Evolutionary conservation across 2,888 invertebrate species (phyloP).

Genomic region (Hedychridium roseum): DNA sequence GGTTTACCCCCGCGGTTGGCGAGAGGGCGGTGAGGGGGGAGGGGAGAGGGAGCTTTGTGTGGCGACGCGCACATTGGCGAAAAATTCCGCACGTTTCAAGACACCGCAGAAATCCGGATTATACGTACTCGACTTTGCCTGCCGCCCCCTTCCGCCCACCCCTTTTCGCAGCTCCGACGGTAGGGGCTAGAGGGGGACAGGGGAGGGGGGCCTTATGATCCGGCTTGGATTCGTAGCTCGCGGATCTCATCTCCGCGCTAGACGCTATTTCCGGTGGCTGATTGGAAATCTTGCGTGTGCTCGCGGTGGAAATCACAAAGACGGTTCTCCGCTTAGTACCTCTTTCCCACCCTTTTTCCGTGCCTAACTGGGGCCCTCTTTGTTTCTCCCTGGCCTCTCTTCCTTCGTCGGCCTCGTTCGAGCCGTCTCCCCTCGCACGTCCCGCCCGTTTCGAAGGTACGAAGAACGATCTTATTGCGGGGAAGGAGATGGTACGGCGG

Average conservation of each 20-base stretch:
- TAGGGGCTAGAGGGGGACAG: too few species aligned
- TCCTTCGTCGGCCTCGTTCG: too few species aligned
- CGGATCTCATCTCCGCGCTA: conserved; percentile 53
- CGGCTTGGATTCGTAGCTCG: conserved; percentile 28
- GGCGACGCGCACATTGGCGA: conserved; percentile 9
- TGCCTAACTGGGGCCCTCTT: too few species aligned
- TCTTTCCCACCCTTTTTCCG: too few species aligned
- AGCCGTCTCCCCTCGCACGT: too few species aligned
- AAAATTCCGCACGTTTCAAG: conserved; percentile 16
- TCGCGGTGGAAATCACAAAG: conserved; percentile 18
- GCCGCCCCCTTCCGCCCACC: neutral
- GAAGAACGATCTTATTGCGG: too few species aligned
- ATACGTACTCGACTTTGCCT: neutral
- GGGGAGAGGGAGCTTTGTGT: conserved; percentile 8
- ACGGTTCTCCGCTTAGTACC: too few species aligned
- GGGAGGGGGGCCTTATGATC: too few species aligned
- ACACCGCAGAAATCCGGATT: conserved; percentile 24
- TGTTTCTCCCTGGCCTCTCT: too few species aligned
- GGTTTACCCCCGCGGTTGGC: neutral
- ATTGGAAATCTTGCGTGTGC: conserved; percentile 44
- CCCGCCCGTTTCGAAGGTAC: too few species aligned
- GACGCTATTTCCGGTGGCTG: conserved; percentile 51
- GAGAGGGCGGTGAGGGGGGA: too few species aligned
- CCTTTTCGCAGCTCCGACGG: neutral
- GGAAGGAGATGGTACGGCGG: too few species aligned